Base-by-base conservation (phyloP, 2,888 invertebrate genomes). In the Diadromus collaris region DNA sequence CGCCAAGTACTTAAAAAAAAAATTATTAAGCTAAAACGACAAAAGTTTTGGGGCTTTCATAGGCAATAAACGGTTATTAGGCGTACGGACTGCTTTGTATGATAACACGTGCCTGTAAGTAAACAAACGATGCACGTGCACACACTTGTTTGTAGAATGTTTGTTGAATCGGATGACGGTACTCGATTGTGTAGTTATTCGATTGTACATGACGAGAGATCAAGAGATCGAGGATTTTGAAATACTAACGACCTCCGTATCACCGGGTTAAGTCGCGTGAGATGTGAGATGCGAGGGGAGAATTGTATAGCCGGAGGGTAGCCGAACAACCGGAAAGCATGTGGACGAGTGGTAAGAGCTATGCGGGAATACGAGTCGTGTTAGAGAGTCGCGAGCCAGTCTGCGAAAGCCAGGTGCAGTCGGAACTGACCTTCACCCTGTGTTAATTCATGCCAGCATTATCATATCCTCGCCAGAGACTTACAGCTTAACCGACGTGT, bases 401-500 rank as follows among this genome's bases (percentile, higher is more conserved):
- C 21, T 48, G n/a, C 34, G 61, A 21, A 44, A 34, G 67, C 65
- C 44, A 71, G 73, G 56, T 44, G 81, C 78, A 71, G 77, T 65
- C 64, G 71, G 72, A 67, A 70, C 69, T 83, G 86, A 88, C 89
- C 88, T 89, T 88, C 86, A 87, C 88, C 88, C 86, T 86, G 84
- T 85, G 86, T 86, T 87, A 88, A 89, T 88, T 86, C 86, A 86
- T 87, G 85, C 85, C 81, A 82, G 82, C 85, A 87, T 87, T 87
- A 85, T 86, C 86, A 84, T 86, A 85, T 78, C 65, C 76, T 71
- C 72, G 54, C 54, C 54, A 69, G 65, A 61, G 58, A 72, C 61
- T 69, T 70, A 69, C 61, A 64, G 68, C 58, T 68, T 60, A 75
- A 69, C 73, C 60, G 9, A 6, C 34, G 46, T 69, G 46, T 73